Base-by-base conservation (phyloP, 2,113 vertebrate species). In the Nyctibius bracteatus region DNA sequence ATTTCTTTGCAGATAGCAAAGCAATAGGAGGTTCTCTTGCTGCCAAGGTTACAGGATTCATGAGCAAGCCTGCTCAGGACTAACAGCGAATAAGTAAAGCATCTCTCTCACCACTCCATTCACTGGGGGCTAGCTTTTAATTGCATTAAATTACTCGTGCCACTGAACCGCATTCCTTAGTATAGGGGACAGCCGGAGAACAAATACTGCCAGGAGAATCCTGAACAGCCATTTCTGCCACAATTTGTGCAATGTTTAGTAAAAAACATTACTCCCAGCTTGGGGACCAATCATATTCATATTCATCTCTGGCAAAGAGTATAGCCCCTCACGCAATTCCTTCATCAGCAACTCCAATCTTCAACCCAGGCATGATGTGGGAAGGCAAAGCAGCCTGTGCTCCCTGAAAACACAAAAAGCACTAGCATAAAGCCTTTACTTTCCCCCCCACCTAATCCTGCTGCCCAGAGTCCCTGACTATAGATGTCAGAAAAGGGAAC, bases 31-130 rank as follows among this genome's bases (percentile, higher is more conserved):
- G 81, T 82, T 90, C 66, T 96, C 75, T 52, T 81, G 91, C 96
- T 95, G 96, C 81, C 95, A 97, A 90, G 88, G 89, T 94, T 91
- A 96, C 86, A 61, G 70, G 92, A 96, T 87, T 96, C 94, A 92
- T 55, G 67, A 96, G 81, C 71, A 70, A 87, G 92, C 25, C 91
- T 90, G 81, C 74, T 75, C 41, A 83, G 77, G 70, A 94, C 55
- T 87, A 90, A 94, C 66, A 73, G 62, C 55, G 70, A 96, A 58
- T 73, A 92, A 90, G 84, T 81, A 78, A 87, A 90, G 66, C 90
- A 95, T 84, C 90, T 68, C 43, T 24, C 83, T 92, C 92, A 66
- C 58, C 86, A 55, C 39, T 85, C 27, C 61, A 73, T 70, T 80
- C 89, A 51, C 79, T 22, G 71, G 67, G 43, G 55, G 21, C 0